Evolutionary conservation across 2,888 invertebrate genomes (phyloP).

Genomic region (Pharmacophagus antenor): DNA sequence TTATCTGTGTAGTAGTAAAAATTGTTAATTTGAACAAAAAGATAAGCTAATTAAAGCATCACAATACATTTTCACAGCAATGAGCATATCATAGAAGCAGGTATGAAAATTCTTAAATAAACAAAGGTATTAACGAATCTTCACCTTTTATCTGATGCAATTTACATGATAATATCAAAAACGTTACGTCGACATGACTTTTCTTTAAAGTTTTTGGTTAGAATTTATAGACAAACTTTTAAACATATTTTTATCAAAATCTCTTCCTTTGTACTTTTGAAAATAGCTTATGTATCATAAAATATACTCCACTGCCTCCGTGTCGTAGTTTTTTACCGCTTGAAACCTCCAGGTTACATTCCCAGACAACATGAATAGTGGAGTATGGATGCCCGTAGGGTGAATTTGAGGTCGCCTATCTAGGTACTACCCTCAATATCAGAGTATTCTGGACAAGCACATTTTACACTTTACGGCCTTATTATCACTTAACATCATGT

Average conservation of each 20-base stretch:
- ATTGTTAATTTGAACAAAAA: not conserved
- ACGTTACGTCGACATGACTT: not conserved
- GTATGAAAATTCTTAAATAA: not conserved
- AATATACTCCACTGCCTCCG: not conserved
- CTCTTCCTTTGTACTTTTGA: not conserved
- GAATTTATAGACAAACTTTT: no score
- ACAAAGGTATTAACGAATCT: not conserved
- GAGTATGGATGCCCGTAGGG: no score
- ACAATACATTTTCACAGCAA: not conserved
- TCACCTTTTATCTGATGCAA: constrained; percentile 3
- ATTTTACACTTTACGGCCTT: no score
- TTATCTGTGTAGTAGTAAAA: not conserved
- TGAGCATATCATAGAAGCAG: not conserved
- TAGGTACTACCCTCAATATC: no score
- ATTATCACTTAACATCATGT: no score
- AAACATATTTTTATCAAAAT: not conserved
- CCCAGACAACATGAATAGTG: no score
- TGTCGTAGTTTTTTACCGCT: not conserved
- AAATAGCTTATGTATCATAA: not conserved
- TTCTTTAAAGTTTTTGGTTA: no score
- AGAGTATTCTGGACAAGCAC: no score
- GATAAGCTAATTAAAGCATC: not conserved
- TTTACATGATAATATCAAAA: not conserved
- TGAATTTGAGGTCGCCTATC: no score
- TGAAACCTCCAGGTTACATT: no score